Conservation (phyloP, 2,888 invertebrate species). For the Neria commutata region DNA sequence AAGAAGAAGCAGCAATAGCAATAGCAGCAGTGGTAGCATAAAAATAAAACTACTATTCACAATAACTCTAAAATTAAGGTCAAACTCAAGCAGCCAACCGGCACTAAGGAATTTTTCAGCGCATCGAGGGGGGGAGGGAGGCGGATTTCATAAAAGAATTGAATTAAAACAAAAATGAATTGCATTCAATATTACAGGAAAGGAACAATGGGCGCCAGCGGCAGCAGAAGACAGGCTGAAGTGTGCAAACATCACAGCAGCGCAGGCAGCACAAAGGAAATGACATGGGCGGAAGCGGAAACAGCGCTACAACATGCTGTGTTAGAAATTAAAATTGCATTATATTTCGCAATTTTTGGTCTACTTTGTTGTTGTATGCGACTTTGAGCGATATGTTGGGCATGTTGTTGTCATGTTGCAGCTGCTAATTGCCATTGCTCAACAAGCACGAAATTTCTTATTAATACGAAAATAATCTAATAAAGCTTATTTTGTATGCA, state of each 20-base stretch:
- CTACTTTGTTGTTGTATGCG: too few species aligned
- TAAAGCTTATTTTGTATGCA: conserved; percentile 30
- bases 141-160: neutral
- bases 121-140: too few species aligned
- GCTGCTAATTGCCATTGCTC: neutral
- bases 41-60: too few species aligned
- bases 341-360: too few species aligned
- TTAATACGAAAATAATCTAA: conserved; percentile 33
- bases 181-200: neutral
- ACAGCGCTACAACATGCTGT: neutral
- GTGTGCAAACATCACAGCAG: neutral
- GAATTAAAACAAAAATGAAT: neutral
- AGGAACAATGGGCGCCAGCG: conserved; percentile 21
- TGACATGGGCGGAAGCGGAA: neutral
- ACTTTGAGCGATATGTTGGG: too few species aligned
- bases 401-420: neutral
- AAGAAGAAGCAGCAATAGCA: too few species aligned
- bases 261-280: neutral
- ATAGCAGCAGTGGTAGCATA: too few species aligned
- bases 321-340: neutral
- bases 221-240: neutral
- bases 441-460: conserved; percentile 1
- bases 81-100: too few species aligned
- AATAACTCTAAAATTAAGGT: too few species aligned
- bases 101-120: too few species aligned